Percentiles rank a stretch among this genome's conserved stretches.
These are phyloP conservation scores for Cricetomys ansorgei DNA, from an alignment of 2,113 vertebrate species.

Conservation along the genomic window DNA sequence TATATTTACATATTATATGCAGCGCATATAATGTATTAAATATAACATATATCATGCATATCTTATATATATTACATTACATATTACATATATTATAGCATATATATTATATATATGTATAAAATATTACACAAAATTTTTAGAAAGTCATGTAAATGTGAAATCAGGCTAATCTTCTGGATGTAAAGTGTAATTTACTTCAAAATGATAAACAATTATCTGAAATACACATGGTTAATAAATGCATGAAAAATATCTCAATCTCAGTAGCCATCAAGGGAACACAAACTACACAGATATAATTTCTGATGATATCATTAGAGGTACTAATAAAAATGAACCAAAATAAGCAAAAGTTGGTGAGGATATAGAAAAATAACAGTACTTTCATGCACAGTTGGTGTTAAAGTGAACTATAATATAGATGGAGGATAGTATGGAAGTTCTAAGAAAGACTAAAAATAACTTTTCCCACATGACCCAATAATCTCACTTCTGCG, in stretches of 20 bases:
- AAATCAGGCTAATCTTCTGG: background rate
- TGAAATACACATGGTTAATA: background rate
- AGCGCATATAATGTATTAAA: too few relatives aligned
- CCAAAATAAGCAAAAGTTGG: background rate
- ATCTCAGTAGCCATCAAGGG: background rate
- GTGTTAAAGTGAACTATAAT: background rate
- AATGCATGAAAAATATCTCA: background rate
- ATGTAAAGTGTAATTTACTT: background rate
- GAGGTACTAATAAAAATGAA: background rate
- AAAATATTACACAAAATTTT: background rate
- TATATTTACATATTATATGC: too few relatives aligned
- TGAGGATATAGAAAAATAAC: background rate
- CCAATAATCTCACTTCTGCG: too few relatives aligned
- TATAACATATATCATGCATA: too few relatives aligned
- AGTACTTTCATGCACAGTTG: background rate
- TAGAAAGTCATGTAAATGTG: background rate
- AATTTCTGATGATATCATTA: background rate
- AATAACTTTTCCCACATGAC: background rate
- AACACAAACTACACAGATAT: background rate
- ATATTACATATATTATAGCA: too few relatives aligned
- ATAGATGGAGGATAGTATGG: background rate
- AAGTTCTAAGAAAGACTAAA: background rate
- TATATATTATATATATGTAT: too few relatives aligned
- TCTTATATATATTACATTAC: too few relatives aligned
- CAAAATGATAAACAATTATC: background rate